Evolutionary conservation across 2,113 vertebrate species (phyloP), one percentile per base, ranked within the genome.

Genomic region (Pheucticus melanocephalus): DNA sequence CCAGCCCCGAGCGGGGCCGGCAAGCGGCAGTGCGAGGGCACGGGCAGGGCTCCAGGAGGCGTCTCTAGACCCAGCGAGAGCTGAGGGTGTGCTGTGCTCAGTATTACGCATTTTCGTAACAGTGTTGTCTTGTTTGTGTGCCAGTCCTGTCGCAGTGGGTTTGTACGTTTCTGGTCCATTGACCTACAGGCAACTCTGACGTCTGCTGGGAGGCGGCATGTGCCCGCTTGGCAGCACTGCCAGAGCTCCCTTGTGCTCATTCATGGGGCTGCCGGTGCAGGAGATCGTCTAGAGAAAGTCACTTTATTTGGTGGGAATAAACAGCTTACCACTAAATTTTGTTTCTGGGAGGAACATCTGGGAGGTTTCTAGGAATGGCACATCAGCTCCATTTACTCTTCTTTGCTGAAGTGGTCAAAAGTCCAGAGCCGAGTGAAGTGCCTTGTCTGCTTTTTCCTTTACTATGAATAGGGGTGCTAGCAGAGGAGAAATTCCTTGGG

Each of bases 121-220:
- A 2, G 0, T 3, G 39, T 20, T 61, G 40, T 24, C 42, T 57
- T 70, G 1, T 27, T 61, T 13, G 50, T 12, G 12, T 18, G 70
- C 39, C 10, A 0, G 22, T 68, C 24, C 16, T 44, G 2, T 15
- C 2, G 63, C 45, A 1, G 31, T 10, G 23, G 20, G 5, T 76
- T 35, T 39, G 51, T 59, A 3, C 17, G 0, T 9, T 30, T 70
- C 30, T 79, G 61, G 53, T n/a, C 57, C 13, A 0, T n/a, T 85
- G 57, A 30, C 48, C 54, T 59, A 2, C 13, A 37, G 47, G 60
- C 45, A 28, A 16, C 53, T 53, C 77, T 89, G 81, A 82, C 54
- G 45, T 87, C 15, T 0, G 3, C 50, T 35, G 63, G 1, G 83
- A 53, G 76, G 73, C 5, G 6, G 33, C 3, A 2, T 7, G 57